Evolutionary conservation across 2,797 vertebrate species (phyloP).

Genomic region (Phyllotis vaccarum): DNA sequence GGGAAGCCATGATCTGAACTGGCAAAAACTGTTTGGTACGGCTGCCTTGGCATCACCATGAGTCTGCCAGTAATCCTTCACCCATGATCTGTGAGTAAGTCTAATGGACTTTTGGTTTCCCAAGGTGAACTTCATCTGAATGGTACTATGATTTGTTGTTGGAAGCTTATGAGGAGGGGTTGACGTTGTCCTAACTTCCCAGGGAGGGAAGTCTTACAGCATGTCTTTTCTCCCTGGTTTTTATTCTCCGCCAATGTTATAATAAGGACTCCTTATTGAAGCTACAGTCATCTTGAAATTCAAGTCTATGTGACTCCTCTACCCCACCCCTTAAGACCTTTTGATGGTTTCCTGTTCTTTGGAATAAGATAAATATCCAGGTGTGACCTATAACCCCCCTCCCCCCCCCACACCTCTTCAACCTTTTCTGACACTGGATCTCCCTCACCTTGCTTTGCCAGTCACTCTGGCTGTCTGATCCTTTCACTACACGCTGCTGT

Average conservation of each 20-base stretch:
- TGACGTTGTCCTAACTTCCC: not conserved
- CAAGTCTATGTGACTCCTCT: not conserved
- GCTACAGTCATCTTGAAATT: not conserved
- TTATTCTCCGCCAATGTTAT: not conserved
- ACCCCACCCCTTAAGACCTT: not conserved
- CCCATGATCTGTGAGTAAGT: not conserved
- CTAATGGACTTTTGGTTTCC: not conserved
- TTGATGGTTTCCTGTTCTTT: not conserved
- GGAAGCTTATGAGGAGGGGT: not conserved
- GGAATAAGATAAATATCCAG: not conserved
- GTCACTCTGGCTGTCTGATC: not conserved
- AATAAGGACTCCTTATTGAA: not conserved
- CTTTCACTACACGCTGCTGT: not conserved
- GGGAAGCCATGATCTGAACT: not conserved
- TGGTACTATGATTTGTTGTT: not conserved
- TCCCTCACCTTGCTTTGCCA: not conserved
- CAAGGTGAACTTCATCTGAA: not conserved
- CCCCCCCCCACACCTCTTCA: not conserved
- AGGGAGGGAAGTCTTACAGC: not conserved
- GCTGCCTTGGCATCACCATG: not conserved
- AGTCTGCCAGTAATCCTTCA: not conserved
- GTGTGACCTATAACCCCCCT: not conserved
- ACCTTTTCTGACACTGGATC: not conserved
- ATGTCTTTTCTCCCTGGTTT: not conserved
- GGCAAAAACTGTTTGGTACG: not conserved